Percentiles rank a stretch among this genome's conserved stretches.
Conservation (phyloP, 1,140 invertebrate genomes). For the Stegodyphus mimosarum region DNA sequence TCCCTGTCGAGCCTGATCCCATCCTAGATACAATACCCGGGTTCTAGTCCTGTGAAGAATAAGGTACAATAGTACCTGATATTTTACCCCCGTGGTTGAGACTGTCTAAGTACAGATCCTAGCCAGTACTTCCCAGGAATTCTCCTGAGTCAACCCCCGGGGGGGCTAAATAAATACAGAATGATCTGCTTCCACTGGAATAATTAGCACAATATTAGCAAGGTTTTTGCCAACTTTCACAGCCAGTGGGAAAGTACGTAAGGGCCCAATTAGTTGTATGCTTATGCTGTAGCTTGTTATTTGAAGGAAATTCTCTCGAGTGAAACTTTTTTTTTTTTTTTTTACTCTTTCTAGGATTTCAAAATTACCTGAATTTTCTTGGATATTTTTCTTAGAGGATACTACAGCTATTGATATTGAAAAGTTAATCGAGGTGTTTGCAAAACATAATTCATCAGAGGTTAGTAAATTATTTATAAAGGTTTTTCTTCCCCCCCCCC, state of each 20-base stretch:
- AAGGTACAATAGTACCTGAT: no score
- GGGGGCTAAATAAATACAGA: not conserved
- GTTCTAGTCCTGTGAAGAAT: no score
- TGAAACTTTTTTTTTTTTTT: not conserved
- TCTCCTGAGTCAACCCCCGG: no score
- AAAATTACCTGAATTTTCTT: conserved; percentile 1
- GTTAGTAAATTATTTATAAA: not conserved
- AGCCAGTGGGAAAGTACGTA: no score
- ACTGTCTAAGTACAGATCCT: no score
- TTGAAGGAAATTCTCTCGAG: no score
- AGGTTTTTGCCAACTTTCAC: not conserved
- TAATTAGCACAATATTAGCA: not conserved
- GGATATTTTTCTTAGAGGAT: conserved; percentile 40
- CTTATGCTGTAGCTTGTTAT: not conserved
- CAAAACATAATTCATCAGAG: conserved; percentile 17
- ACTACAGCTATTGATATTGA: conserved; percentile 1
- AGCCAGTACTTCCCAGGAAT: no score
- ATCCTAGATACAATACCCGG: no score
- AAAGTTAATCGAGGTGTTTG: not conserved
- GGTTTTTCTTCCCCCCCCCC: no score
- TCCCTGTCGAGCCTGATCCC: no score
- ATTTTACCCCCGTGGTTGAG: no score
- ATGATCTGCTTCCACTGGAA: not conserved
- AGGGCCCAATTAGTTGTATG: no score
- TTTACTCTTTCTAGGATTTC: conserved; percentile 7